A percentile compares a stretch with the other conserved stretches of the same genome.
phyloP scores from a whole-genome alignment of 2,888 invertebrate species.

The Agrotis clavis region DNA sequence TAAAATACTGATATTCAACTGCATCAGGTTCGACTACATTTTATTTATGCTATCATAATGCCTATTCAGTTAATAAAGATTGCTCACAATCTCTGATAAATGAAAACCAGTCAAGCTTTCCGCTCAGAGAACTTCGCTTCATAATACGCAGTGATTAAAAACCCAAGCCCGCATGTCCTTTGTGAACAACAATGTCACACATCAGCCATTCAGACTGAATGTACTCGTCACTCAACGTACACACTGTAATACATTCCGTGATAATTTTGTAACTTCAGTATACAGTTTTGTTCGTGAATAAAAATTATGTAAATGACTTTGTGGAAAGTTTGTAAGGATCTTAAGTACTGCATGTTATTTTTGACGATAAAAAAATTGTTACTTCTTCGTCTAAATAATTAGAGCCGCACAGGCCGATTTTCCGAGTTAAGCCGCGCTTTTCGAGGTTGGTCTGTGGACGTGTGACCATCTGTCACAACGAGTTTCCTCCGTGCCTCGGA shows the following conservation, averaged over 20 bases:
- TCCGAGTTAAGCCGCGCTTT: no score
- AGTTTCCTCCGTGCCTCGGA: no score
- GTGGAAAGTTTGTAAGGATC: neutral
- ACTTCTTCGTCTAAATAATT: no score
- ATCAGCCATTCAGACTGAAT: slow-evolving; percentile 33
- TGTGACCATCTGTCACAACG: no score
- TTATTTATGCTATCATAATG: no score
- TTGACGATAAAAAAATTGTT: no score
- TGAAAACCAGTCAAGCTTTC: neutral
- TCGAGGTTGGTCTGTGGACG: no score
- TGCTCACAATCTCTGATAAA: neutral
- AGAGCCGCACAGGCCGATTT: no score
- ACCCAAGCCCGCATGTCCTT: slow-evolving; percentile 54
- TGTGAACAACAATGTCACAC: slow-evolving; percentile 49
- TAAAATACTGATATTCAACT: no score
- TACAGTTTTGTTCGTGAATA: neutral
- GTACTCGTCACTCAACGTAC: slow-evolving; percentile 28
- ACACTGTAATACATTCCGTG: neutral
- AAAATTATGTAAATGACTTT: neutral
- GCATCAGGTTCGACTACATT: no score
- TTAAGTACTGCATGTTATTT: neutral
- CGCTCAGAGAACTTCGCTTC: slow-evolving; percentile 18
- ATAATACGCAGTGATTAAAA: slow-evolving; percentile 53
- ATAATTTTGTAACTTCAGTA: slow-evolving; percentile 6
- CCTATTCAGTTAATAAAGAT: no score